Base-by-base conservation (phyloP, 2,113 vertebrate genomes). In the Poeciliopsis occidentalis region DNA sequence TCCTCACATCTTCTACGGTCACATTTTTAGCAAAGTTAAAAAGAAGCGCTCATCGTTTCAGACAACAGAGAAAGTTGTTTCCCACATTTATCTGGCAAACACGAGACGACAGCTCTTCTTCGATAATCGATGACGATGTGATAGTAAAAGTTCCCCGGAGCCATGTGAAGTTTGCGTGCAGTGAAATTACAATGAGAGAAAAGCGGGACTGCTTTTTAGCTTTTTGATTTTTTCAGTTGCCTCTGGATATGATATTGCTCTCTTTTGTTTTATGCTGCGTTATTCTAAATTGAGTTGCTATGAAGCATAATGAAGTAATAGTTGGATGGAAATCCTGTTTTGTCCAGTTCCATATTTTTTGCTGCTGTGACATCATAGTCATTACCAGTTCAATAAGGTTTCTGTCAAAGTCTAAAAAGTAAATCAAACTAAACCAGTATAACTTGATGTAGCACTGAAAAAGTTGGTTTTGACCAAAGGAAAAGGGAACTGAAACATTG, bases 151-250 rank as follows among this genome's bases (percentile, higher is more conserved):
- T 60, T 73, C 67, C 13, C 67, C 13, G 17, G 4, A 78, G 81
- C 67, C 71, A 51, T 73, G 78, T 83, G 67, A 82, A 60, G 57
- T 60, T 47, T 29, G 57, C 72, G 67, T 54, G 67, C 29, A 30
- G 57, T 27, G 39, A 68, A 75, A 79, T 54, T 71, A 30, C 41
- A 60, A 31, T 66, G 31, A 69, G 37, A 61, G 63, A 64, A 85
- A 79, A 60, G 54, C 8, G 24, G 34, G 64, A 37, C 66, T 67
- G 64, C 61, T 32, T 60, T 67, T 81, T 47, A 78, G 64, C 68
- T 82, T 73, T 80, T 76, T 2, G 29, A 73, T 60, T 76, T 62
- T 76, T 62, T 34, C 65, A 67, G 79, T 76, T 67, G 75, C 65
- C 60, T 73, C 57, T 72, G 60, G 76, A 76, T 65, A 34, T 60